Evolutionary conservation across 2,888 invertebrate species (phyloP).

Genomic region (Notodonta dromedarius): DNA sequence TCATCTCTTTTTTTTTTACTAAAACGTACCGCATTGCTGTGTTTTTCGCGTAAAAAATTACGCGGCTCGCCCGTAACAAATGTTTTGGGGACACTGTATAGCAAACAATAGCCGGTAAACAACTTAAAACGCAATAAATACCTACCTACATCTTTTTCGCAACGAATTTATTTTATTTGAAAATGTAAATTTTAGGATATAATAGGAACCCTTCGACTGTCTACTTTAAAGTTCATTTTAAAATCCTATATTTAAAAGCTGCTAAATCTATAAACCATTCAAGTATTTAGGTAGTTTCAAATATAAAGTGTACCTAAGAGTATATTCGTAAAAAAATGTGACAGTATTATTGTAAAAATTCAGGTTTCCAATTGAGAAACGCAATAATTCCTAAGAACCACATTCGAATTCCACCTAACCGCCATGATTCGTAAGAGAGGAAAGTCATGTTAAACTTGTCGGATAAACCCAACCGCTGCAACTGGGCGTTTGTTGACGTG

Average conservation of each 20-base stretch:
- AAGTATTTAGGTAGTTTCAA: too few relatives aligned
- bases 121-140: conserved; percentile 65
- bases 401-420: conserved; percentile 6
- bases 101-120: conserved; percentile 65
- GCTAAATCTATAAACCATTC: too few relatives aligned
- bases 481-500: conserved; percentile 61
- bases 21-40: conserved; percentile 82
- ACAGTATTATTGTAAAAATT: not conserved
- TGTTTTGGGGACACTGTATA: conserved; percentile 70
- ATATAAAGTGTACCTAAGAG: too few relatives aligned
- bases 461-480: conserved; percentile 49
- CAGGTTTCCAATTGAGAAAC: not conserved
- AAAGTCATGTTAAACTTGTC: conserved; percentile 37
- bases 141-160: conserved; percentile 33
- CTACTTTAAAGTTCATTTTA: too few relatives aligned
- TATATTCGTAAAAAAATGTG: too few relatives aligned
- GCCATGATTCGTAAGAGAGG: conserved; percentile 26
- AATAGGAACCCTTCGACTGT: too few relatives aligned
- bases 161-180: not conserved
- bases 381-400: not conserved
- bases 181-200: not conserved
- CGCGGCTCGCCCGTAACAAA: conserved; percentile 73
- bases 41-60: conserved; percentile 82
- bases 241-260: too few relatives aligned
- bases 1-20: conserved; percentile 76